Evolutionary conservation across 1,140 invertebrate genomes (phyloP), one percentile per base, ranked within the genome.

Genomic region (Drosophila arawakana): DNA sequence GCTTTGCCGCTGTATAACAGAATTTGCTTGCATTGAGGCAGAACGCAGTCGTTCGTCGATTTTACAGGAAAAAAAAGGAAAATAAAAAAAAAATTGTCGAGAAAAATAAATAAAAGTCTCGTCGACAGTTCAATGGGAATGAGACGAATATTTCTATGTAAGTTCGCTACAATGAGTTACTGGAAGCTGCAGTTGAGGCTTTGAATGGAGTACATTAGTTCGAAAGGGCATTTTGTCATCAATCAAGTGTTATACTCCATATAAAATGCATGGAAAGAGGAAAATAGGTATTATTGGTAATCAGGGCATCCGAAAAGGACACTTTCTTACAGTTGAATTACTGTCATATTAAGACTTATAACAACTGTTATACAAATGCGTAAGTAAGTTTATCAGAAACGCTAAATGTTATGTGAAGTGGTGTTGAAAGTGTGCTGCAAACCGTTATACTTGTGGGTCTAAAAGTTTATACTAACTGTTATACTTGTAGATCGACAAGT

Each of bases 1-100:
- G 62, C 37, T 66, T 63, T 61, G 49, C 55, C 66, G 46, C 46
- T 44, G 55, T 75, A 62, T 89, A 89, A 89, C 85, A 89, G 77
- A 80, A 84, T 89, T 89, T 79, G 80, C 30, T 67, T 81, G 81
- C 85, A 89, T 85, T 89, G 85, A 89, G 81, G 81, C 84, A 81
- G 84, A 89, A 89, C 84, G 84, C 68, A 73, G 80, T 55, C 80
- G 73, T 76, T 66, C 76, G 80, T 79, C 84, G 71, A 71, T 77
- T 75, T 57, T 11, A 69, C 76, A 86, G n/a, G n/a, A 88, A 88
- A 76, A 71, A 78, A 81, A 63, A 67, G 65, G 58, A 50, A 72
- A 82, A 82, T 75, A 66, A 82, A 75, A 82, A 67, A 69, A 66
- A 66, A 67, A 46, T 6, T n/a, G 11, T n/a, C 15, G 9, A 37